These are phyloP conservation scores for Porites lutea DNA, from an alignment of 64 coral and sea anemone genomes.

Conservation along the genomic window DNA sequence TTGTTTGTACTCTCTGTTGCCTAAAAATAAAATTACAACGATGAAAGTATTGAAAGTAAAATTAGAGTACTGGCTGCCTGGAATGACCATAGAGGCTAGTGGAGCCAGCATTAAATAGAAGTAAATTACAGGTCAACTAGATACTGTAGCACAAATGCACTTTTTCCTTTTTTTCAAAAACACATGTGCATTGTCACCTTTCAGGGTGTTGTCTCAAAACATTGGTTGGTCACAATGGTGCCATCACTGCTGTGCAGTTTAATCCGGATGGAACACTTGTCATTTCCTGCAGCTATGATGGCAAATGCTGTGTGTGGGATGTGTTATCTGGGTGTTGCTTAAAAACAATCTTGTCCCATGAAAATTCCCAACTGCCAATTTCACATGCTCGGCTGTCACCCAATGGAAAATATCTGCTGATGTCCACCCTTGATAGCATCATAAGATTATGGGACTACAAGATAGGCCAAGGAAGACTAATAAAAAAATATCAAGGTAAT, in stretches of 20 bases:
- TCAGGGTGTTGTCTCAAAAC: conserved; percentile 77
- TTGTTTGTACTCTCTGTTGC: too few species aligned
- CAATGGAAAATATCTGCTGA: conserved; percentile 78
- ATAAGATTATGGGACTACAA: conserved; percentile 79
- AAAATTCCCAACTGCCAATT: conserved; percentile 8
- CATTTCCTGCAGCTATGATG: conserved; percentile 69
- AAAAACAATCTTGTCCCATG: conserved; percentile 38
- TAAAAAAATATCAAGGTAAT: conserved; percentile 74
- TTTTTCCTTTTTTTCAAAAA: too few species aligned
- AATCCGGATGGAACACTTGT: conserved; percentile 60
- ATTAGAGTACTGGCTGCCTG: too few species aligned
- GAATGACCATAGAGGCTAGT: too few species aligned
- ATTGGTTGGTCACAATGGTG: conserved; percentile 63
- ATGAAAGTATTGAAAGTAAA: too few species aligned
- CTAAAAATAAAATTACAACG: too few species aligned
- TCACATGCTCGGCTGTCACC: conserved; percentile 75
- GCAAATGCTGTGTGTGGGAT: conserved; percentile 73
- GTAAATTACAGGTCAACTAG: too few species aligned
- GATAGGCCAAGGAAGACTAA: conserved; percentile 59
- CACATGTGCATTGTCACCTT: neutral
- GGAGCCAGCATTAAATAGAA: too few species aligned
- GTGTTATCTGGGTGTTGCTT: conserved; percentile 63
- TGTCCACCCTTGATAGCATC: conserved; percentile 71
- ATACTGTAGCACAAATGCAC: too few species aligned
- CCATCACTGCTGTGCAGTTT: conserved; percentile 69